Evolutionary conservation across 2,888 invertebrate species (phyloP).

Genomic region (Parnassius glacialis): DNA sequence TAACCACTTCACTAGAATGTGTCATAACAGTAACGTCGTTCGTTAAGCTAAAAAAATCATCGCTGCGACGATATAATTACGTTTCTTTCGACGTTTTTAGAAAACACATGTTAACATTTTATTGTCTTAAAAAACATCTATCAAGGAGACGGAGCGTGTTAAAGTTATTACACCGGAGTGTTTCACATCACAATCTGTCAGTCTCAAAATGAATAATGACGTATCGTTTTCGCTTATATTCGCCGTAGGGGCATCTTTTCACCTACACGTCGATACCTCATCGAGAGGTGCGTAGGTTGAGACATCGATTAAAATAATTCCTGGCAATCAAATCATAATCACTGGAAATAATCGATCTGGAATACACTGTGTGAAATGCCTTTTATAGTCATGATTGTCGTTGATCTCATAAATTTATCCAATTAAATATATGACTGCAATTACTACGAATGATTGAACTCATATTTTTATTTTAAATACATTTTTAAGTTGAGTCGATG

Average conservation of each 20-base stretch:
- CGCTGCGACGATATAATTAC: slow-evolving; percentile 49
- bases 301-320: slow-evolving; percentile 36
- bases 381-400: slow-evolving; percentile 22
- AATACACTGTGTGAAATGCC: slow-evolving; percentile 27
- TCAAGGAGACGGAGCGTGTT: slow-evolving; percentile 57
- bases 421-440: slow-evolving; percentile 10
- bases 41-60: slow-evolving; percentile 18
- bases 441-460: not conserved
- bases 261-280: slow-evolving; percentile 45
- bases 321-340: slow-evolving; percentile 40
- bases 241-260: slow-evolving; percentile 54
- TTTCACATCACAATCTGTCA: slow-evolving; percentile 71
- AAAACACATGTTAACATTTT: slow-evolving; percentile 54
- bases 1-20: slow-evolving; percentile 2
- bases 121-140: slow-evolving; percentile 58
- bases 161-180: slow-evolving; percentile 64
- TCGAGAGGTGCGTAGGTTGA: slow-evolving; percentile 35
- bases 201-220: slow-evolving; percentile 68
- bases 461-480: no score
- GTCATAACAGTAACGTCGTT: slow-evolving; percentile 26
- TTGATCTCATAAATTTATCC: slow-evolving; percentile 19
- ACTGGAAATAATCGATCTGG: slow-evolving; percentile 34
- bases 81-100: slow-evolving; percentile 34
- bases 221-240: slow-evolving; percentile 59
- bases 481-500: no score